These are phyloP conservation scores for Sesamia inferens DNA, from an alignment of 2,888 invertebrate species.

Conservation along the genomic window DNA sequence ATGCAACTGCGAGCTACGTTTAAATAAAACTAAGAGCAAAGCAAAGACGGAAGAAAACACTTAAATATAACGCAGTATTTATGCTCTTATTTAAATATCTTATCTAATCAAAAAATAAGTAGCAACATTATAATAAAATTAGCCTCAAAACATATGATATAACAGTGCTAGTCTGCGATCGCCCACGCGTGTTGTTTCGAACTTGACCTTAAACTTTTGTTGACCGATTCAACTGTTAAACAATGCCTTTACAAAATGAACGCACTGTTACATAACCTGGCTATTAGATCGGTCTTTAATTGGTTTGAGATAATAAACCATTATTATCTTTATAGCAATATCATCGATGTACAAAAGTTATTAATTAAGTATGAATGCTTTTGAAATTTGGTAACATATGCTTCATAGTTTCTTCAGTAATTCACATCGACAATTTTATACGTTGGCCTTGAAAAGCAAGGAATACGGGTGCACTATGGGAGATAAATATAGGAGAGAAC, in stretches of 20 bases:
- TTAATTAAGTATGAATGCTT: background rate
- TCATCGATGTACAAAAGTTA: background rate
- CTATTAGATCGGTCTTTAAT: background rate
- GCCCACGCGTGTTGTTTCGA: conserved; percentile 34
- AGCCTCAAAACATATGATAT: conserved; percentile 12
- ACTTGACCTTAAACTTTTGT: conserved; percentile 55
- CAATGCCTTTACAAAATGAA: conserved; percentile 29
- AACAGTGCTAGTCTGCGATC: conserved; percentile 1
- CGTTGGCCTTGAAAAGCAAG: background rate
- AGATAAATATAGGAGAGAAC: background rate
- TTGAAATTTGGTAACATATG: background rate
- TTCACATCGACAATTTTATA: background rate
- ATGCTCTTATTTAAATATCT: background rate
- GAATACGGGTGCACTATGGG: too few relatives aligned
- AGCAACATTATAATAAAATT: conserved; percentile 7
- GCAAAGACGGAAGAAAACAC: background rate
- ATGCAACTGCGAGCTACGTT: background rate
- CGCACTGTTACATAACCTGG: conserved; percentile 23
- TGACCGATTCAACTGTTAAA: conserved; percentile 31
- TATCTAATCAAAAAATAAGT: conserved; percentile 11
- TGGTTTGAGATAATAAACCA: background rate
- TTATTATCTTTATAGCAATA: background rate
- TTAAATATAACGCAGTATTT: background rate
- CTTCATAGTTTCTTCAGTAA: background rate
- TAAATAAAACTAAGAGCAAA: background rate